Percentiles rank a stretch among this genome's conserved stretches.
These are phyloP conservation scores for Orchesella flavescens DNA, from an alignment of 2,888 invertebrate species.

Conservation along the genomic window DNA sequence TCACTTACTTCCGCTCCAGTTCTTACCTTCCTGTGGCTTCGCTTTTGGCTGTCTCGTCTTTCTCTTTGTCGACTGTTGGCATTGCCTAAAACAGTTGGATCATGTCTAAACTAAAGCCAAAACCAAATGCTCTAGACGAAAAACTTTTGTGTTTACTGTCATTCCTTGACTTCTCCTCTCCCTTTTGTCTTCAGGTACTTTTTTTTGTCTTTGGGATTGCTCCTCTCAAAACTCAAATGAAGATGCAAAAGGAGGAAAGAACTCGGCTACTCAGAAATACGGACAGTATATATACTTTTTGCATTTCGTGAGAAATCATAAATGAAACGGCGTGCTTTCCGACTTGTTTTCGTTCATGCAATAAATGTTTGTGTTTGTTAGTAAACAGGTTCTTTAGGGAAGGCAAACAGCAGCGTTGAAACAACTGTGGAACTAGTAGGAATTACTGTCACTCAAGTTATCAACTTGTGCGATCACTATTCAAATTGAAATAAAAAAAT, in stretches of 20 bases:
- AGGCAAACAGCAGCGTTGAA: too few species aligned
- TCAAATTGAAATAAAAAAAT: too few species aligned
- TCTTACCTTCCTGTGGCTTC: constrained; percentile 33
- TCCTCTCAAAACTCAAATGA: not conserved
- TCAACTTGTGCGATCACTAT: too few species aligned
- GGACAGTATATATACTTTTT: too few species aligned
- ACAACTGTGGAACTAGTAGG: too few species aligned
- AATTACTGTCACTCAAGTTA: too few species aligned
- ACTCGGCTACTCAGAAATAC: not conserved
- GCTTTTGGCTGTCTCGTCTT: constrained; percentile 2
- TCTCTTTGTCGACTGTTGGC: not conserved
- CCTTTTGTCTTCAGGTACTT: not conserved
- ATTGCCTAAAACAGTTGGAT: not conserved
- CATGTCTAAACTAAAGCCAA: not conserved
- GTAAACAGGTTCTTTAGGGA: too few species aligned
- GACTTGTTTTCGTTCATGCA: too few species aligned
- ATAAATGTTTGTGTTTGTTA: too few species aligned
- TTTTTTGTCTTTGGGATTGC: not conserved
- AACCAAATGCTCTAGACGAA: not conserved
- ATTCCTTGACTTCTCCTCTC: not conserved
- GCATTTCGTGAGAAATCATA: too few species aligned
- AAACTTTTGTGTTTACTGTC: not conserved
- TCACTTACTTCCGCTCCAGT: constrained; percentile 56
- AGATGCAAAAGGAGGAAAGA: not conserved
- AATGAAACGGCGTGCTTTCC: too few species aligned